Percentiles rank a stretch among this genome's conserved stretches.
Conservation (phyloP, 2,888 invertebrate species). For the Rhamphomyia laevipes region DNA sequence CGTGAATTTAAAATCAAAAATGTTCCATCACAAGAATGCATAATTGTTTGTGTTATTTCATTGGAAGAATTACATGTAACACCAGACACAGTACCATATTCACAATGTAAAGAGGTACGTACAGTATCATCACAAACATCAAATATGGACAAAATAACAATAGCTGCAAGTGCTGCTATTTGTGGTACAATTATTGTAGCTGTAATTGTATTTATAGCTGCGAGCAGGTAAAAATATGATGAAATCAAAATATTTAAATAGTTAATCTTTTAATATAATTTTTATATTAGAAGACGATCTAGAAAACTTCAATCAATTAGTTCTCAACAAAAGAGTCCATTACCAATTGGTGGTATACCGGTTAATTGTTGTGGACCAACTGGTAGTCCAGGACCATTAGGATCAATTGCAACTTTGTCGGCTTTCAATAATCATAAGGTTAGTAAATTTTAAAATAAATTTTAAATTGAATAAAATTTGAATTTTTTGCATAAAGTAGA, state of each 20-base stretch:
- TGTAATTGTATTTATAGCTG: slow-evolving; percentile 80
- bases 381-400: slow-evolving; percentile 69
- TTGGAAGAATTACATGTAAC: slow-evolving; percentile 80
- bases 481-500: too few species aligned
- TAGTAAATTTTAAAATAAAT: slow-evolving; percentile 21
- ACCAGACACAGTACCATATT: slow-evolving; percentile 73
- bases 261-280: background rate
- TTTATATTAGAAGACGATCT: slow-evolving; percentile 46
- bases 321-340: slow-evolving; percentile 53
- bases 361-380: slow-evolving; percentile 72
- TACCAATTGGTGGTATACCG: slow-evolving; percentile 61
- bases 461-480: too few species aligned
- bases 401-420: slow-evolving; percentile 70
- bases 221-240: slow-evolving; percentile 44
- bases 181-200: slow-evolving; percentile 86
- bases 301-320: slow-evolving; percentile 59
- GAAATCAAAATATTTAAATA: background rate
- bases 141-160: slow-evolving; percentile 91
- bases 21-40: slow-evolving; percentile 86
- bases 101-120: slow-evolving; percentile 80
- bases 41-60: slow-evolving; percentile 86
- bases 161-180: slow-evolving; percentile 85
- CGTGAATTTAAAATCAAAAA: slow-evolving; percentile 88
- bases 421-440: slow-evolving; percentile 77
- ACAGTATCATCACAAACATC: slow-evolving; percentile 72